Evolutionary conservation across 2,797 vertebrate genomes (phyloP).

Genomic region (Acanthurus leucopareius): DNA sequence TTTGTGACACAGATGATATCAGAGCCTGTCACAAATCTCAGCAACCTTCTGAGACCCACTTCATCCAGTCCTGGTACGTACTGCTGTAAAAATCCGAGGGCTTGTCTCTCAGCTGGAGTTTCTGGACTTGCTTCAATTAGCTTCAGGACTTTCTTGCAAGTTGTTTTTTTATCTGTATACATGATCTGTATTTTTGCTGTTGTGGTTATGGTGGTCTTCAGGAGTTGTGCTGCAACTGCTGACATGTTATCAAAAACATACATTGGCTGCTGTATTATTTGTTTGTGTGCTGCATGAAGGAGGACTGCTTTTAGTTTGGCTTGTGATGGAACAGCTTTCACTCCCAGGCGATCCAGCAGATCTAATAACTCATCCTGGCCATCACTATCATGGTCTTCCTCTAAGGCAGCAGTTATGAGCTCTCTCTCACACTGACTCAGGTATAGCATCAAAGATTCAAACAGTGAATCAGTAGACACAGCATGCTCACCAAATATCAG

Average conservation of each 20-base stretch:
- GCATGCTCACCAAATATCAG: slow-evolving; percentile 12
- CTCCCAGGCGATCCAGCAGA: too few relatives aligned
- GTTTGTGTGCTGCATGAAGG: too few relatives aligned
- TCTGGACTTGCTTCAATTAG: slow-evolving; percentile 1
- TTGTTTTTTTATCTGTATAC: background rate
- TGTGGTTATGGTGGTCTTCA: slow-evolving; percentile 4
- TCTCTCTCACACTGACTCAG: too few relatives aligned
- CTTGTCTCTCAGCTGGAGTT: slow-evolving; percentile 1
- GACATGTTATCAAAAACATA: background rate
- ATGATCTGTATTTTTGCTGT: background rate
- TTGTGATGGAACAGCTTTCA: too few relatives aligned
- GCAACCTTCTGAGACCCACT: background rate
- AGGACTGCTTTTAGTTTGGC: too few relatives aligned
- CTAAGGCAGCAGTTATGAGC: too few relatives aligned
- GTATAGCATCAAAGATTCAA: background rate
- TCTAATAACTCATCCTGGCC: too few relatives aligned
- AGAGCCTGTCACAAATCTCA: slow-evolving; percentile 3
- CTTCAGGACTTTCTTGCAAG: background rate
- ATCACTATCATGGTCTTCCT: too few relatives aligned
- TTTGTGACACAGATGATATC: background rate
- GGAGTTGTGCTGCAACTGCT: slow-evolving; percentile 1
- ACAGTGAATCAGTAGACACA: slow-evolving; percentile 3
- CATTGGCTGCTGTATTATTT: too few relatives aligned
- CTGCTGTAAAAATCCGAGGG: background rate
- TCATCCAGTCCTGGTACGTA: background rate